These are phyloP conservation scores for Acipenser oxyrinchus DNA, from an alignment of 2,797 vertebrate species.

Conservation along the genomic window DNA sequence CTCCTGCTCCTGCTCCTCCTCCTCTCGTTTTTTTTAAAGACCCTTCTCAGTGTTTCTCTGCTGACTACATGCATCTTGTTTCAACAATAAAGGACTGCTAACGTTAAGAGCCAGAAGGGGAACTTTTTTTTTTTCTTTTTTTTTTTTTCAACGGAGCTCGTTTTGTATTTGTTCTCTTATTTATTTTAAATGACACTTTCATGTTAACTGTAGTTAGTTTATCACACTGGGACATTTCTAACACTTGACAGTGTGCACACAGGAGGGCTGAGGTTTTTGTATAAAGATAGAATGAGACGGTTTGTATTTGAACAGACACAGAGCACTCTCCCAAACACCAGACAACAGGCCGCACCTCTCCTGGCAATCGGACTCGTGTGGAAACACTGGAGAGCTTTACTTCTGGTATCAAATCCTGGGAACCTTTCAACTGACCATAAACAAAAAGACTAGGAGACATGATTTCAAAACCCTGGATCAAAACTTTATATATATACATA, in stretches of 20 bases:
- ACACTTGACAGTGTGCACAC: background rate
- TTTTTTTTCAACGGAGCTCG: background rate
- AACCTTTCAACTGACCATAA: constrained; percentile 15
- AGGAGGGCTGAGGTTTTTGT: constrained; percentile 20
- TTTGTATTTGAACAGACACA: too few species aligned
- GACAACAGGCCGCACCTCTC: constrained; percentile 5
- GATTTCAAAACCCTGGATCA: constrained; percentile 1
- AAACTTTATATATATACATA: too few species aligned
- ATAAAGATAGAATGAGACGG: constrained; percentile 2
- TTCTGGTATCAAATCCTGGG: constrained; percentile 11
- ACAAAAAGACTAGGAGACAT: background rate
- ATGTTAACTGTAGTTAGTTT: constrained; percentile 17
- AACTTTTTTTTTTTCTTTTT: constrained; percentile 13
- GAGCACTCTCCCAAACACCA: constrained; percentile 3
- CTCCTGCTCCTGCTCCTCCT: background rate
- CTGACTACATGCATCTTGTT: too few species aligned
- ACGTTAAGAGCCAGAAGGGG: constrained; percentile 10
- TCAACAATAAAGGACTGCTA: too few species aligned
- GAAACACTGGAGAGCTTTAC: constrained; percentile 6
- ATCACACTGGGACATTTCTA: constrained; percentile 31
- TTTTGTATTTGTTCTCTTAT: constrained; percentile 14
- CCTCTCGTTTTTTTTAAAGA: constrained; percentile 15
- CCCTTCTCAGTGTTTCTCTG: too few species aligned
- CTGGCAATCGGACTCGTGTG: constrained; percentile 9
- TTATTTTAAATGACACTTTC: constrained; percentile 6